Percentiles rank a stretch among this genome's conserved stretches.
Evolutionary conservation across 2,888 invertebrate genomes (phyloP).

Genomic region (Tiliacea citrago): DNA sequence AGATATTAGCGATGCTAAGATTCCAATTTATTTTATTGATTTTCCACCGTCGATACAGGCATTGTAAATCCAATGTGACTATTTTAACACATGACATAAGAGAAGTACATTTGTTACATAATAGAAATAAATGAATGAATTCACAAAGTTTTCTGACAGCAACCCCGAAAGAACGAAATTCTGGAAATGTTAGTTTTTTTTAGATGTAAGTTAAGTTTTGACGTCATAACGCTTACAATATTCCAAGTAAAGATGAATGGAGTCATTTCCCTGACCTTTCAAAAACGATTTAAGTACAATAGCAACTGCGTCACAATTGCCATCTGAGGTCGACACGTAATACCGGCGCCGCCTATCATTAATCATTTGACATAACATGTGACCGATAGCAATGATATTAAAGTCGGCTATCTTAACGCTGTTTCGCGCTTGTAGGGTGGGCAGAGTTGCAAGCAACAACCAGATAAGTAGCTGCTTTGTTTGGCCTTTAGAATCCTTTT

Average conservation of each 20-base stretch:
- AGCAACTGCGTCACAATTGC: constrained; percentile 60
- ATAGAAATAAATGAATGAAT: background rate
- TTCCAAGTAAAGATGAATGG: constrained; percentile 20
- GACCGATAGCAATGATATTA: constrained; percentile 75
- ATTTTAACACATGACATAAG: background rate
- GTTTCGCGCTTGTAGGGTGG: constrained; percentile 39
- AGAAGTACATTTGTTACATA: background rate
- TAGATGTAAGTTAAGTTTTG: background rate
- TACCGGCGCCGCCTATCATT: constrained; percentile 70
- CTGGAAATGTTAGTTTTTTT: background rate
- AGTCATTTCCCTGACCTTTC: constrained; percentile 36
- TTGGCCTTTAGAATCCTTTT: too few relatives aligned
- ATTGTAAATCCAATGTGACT: too few relatives aligned
- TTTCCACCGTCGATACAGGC: too few relatives aligned
- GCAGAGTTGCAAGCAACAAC: constrained; percentile 7
- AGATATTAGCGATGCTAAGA: too few relatives aligned
- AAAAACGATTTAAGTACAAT: constrained; percentile 27
- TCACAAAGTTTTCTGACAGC: background rate
- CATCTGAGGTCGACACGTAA: constrained; percentile 71
- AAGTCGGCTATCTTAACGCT: constrained; percentile 69
- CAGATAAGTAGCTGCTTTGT: background rate
- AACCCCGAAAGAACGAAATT: background rate
- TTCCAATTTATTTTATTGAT: too few relatives aligned
- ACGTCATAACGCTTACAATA: background rate
- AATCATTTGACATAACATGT: constrained; percentile 79